Percentiles rank a stretch among this genome's conserved stretches.
Evolutionary conservation across 1,140 invertebrate species (phyloP).

Genomic region (Trigoniulus corallinus): DNA sequence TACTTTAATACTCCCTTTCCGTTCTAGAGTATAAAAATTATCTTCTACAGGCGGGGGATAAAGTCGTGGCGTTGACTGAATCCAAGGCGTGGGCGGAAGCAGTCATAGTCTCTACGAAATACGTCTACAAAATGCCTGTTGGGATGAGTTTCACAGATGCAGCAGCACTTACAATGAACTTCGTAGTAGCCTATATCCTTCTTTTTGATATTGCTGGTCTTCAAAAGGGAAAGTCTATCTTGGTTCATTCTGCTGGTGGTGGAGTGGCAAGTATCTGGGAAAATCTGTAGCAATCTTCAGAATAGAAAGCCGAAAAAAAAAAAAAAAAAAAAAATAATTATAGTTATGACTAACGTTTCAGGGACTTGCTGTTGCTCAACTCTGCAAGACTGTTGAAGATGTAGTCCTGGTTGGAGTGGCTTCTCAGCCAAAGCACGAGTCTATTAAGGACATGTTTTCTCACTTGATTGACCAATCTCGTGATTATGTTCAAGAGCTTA

Average conservation of each 20-base stretch:
- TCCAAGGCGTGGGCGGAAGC: constrained; percentile 71
- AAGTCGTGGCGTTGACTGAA: constrained; percentile 66
- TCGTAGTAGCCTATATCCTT: constrained; percentile 65
- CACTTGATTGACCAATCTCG: constrained; percentile 53
- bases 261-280: constrained; percentile 54
- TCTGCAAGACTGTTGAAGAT: constrained; percentile 60
- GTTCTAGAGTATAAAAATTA: not conserved
- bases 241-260: constrained; percentile 71
- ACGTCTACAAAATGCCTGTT: constrained; percentile 59
- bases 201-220: constrained; percentile 67
- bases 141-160: constrained; percentile 60
- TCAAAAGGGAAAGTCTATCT: constrained; percentile 54
- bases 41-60: constrained; percentile 53
- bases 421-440: constrained; percentile 66
- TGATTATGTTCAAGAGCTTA: constrained; percentile 65
- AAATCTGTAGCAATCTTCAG: not conserved
- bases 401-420: constrained; percentile 70
- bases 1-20: not conserved
- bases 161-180: constrained; percentile 67
- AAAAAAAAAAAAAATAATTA: constrained; percentile 9
- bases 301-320: constrained; percentile 4
- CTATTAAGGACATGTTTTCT: constrained; percentile 52
- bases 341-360: constrained; percentile 24
- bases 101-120: constrained; percentile 52
- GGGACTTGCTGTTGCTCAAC: constrained; percentile 67